Evolutionary conservation across 30 jellyfish, hydroid and myxozoan genomes (phyloP), one percentile per base, ranked within the genome.

Genomic region (Nemopilema nomurai): DNA sequence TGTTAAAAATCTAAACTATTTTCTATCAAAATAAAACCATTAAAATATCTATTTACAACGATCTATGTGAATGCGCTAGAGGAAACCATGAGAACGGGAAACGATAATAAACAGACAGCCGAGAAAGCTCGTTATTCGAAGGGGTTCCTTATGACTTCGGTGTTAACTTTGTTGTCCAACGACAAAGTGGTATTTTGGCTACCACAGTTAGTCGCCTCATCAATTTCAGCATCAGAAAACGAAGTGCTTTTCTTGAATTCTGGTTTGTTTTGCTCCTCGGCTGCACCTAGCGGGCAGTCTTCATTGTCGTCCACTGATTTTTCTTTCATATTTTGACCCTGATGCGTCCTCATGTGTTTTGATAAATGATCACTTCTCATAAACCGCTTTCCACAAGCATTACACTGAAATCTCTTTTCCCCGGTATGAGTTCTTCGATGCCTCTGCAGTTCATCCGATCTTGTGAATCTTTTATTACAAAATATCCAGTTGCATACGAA

Each of bases 391-490:
- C 96, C 96, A 67, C 99, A 95, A 20, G 93, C 87, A 70, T 77
- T 97, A 86, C 99, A 95, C 79, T 97, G 98, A 88, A 95, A 95
- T 52, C 99, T 89, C 78, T 95, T 95, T 76, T 95, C 99, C 31
- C 99, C 99, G 9, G 99, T 95, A 65, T 95, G 99, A 22, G 99
- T 95, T 25, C 99, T 92, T 19, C 96, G 87, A 92, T 95, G 99
- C 28, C 99, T 76, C 72, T 95, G 99, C 21, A 95, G 92, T 76
- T 95, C 99, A 80, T 95, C 99, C 3, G 99, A 95, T 28, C 99
- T 92, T 1, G 99, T 95, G 62, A 95, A 95, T 1, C 98, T 64
- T 77, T 95, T 95, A 71, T 95, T 95, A 69, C 99, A 95, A 81
- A 95, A 95, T 30, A 95, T 31, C 99, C 99, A 95, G 79, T 95